Evolutionary conservation across 2,888 invertebrate genomes (phyloP).

Genomic region (Macrosiphum euphorbiae): DNA sequence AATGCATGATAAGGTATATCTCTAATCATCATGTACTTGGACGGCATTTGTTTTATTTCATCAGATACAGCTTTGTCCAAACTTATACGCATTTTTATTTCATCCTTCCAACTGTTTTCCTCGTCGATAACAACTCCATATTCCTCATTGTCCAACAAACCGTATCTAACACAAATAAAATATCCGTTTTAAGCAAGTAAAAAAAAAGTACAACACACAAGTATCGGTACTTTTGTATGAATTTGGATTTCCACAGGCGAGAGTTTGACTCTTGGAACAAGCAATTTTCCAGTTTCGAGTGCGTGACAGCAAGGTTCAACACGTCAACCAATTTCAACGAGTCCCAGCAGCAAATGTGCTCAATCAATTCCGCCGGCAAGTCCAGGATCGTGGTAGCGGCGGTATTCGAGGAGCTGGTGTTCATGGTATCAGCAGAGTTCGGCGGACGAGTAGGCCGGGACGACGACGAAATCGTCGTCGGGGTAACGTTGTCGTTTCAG

Average conservation of each 20-base stretch:
- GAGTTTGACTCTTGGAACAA: conserved; percentile 40
- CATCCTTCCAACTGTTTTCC: conserved; percentile 48
- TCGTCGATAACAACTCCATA: conserved; percentile 28
- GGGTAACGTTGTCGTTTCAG: not conserved
- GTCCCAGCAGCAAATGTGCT: conserved; percentile 14
- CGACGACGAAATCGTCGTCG: not conserved
- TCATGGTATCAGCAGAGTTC: not conserved
- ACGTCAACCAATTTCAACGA: not conserved
- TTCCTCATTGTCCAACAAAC: not conserved
- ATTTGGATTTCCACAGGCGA: conserved; percentile 45
- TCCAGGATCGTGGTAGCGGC: conserved; percentile 17
- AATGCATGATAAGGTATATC: conserved; percentile 45
- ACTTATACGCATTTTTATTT: conserved; percentile 6
- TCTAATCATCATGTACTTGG: conserved; percentile 13
- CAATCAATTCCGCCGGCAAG: conserved; percentile 42
- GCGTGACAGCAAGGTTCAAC: conserved; percentile 12
- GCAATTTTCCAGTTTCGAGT: conserved; percentile 28
- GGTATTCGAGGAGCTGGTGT: not conserved
- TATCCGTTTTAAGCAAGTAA: not conserved
- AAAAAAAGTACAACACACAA: not conserved
- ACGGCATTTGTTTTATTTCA: conserved; percentile 36
- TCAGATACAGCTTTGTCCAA: not conserved
- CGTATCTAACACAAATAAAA: conserved; percentile 25
- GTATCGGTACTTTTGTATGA: conserved; percentile 35
- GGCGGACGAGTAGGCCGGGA: not conserved